phyloP scores from a whole-genome alignment of 2,888 invertebrate species.

The Stenichneumon culpator region DNA sequence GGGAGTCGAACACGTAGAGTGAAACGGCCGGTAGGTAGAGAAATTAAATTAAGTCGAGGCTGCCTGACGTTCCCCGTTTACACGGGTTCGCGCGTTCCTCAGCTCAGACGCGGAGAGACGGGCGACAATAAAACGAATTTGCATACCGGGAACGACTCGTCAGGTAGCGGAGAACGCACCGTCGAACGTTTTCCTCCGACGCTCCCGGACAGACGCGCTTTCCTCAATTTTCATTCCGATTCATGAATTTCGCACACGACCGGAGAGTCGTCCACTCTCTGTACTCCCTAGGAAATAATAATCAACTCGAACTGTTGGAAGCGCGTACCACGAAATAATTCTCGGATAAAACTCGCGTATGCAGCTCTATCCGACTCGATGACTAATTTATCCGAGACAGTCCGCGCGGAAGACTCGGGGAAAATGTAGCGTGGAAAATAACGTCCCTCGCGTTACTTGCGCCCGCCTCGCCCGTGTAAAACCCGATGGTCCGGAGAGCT shows the following conservation, averaged over 20 bases:
- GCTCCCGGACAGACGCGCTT: slow-evolving; percentile 14
- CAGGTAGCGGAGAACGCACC: slow-evolving; percentile 52
- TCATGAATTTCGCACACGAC: slow-evolving; percentile 44
- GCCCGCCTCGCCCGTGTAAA: slow-evolving; percentile 35
- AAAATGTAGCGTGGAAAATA: slow-evolving; percentile 38
- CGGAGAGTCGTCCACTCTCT: neutral
- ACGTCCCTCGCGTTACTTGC: slow-evolving; percentile 32
- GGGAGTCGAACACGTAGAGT: neutral
- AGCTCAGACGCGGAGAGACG: slow-evolving; percentile 67
- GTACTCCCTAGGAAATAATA: slow-evolving; percentile 19
- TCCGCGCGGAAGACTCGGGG: neutral
- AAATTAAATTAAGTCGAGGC: slow-evolving; percentile 82
- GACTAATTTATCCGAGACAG: slow-evolving; percentile 53
- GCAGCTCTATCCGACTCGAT: slow-evolving; percentile 36
- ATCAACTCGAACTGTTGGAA: slow-evolving; percentile 3
- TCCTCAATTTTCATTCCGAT: slow-evolving; percentile 51
- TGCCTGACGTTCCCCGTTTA: slow-evolving; percentile 75
- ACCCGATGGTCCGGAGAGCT: neutral
- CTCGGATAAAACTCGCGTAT: slow-evolving; percentile 23
- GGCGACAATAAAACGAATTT: slow-evolving; percentile 83
- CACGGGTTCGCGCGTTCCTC: slow-evolving; percentile 75
- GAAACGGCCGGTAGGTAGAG: slow-evolving; percentile 73
- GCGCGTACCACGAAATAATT: neutral
- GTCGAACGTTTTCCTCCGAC: slow-evolving; percentile 70
- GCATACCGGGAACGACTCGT: slow-evolving; percentile 81